Conservation (phyloP, 2,888 invertebrate genomes). For the Dusona sp. region DNA sequence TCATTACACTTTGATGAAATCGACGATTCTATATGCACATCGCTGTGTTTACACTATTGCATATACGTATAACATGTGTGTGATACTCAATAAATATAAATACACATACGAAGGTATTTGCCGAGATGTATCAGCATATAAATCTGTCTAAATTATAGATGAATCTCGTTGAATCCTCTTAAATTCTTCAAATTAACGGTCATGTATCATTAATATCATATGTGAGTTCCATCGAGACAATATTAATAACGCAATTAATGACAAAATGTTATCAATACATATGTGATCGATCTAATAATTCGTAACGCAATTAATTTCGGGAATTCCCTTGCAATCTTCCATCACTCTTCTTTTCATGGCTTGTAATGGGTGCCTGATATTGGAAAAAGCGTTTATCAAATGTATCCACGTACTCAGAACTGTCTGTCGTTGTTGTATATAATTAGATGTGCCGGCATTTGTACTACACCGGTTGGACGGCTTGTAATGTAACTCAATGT, state of each 20-base stretch:
- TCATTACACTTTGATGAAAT: constrained; percentile 64
- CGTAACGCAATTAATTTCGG: not conserved
- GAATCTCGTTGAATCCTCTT: not conserved
- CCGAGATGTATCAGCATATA: not conserved
- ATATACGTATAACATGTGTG: not conserved
- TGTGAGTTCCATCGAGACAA: not conserved
- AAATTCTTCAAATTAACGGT: constrained; percentile 1
- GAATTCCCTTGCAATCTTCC: not conserved
- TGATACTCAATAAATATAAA: not conserved
- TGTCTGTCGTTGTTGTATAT: not conserved
- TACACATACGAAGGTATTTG: not conserved
- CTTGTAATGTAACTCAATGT: not conserved
- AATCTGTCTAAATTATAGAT: constrained; percentile 13
- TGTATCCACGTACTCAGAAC: not conserved
- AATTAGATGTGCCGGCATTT: not conserved
- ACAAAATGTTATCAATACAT: not conserved
- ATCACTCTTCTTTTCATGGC: not conserved
- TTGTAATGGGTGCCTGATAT: not conserved
- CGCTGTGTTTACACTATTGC: not conserved
- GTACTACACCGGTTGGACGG: not conserved
- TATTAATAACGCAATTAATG: not conserved
- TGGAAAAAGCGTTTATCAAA: not conserved
- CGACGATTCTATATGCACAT: constrained; percentile 34
- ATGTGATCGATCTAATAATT: not conserved
- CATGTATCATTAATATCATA: not conserved